Base-by-base conservation (phyloP, 2,113 vertebrate species). In the Leucopsar rothschildi region DNA sequence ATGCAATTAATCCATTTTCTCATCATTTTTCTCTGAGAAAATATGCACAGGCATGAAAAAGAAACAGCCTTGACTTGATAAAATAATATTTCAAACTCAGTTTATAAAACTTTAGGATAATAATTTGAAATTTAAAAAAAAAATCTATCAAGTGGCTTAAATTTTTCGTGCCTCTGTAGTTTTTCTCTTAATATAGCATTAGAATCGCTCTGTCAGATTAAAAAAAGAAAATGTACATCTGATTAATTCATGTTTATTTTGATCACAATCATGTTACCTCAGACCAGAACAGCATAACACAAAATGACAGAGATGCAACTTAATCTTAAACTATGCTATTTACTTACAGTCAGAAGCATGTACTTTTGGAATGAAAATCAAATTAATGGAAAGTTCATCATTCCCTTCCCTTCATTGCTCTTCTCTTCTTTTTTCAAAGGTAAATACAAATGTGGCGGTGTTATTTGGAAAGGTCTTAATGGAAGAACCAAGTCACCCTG, bases 1-100 rank as follows among this genome's bases (percentile, higher is more conserved):
- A 94, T 70, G 56, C 53, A 92, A 95, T 89, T 93, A 81, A 82
- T 95, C 31, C 22, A 77, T 81, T 86, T 92, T 86, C 60, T 45
- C 47, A 68, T 86, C 85, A 69, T 50, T 59, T 91, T 82, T 82
- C 27, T n/a, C 29, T 69, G 49, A 88, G 60, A 90, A 94, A 84
- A 85, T 80, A 82, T 92, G 59, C 59, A 85, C 27, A 82, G 42
- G 9, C 77, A 87, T 80, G 86, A 92, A 63, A 18, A 91, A 86
- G 49, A 49, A 83, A 40, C 24, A 92, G 24, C 16, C 60, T 65
- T 82, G 60, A 42, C 66, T 66, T n/a, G 12, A 70, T 61, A 81
- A 88, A 82, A 86, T 27, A 78, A 14, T 90, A 82, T 77, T 82
- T 88, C 64, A 80, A 89, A 75, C 39, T 49, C 28, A 68, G 35